Base-by-base conservation (phyloP, 2,888 invertebrate species). In the Gerris lacustris region DNA sequence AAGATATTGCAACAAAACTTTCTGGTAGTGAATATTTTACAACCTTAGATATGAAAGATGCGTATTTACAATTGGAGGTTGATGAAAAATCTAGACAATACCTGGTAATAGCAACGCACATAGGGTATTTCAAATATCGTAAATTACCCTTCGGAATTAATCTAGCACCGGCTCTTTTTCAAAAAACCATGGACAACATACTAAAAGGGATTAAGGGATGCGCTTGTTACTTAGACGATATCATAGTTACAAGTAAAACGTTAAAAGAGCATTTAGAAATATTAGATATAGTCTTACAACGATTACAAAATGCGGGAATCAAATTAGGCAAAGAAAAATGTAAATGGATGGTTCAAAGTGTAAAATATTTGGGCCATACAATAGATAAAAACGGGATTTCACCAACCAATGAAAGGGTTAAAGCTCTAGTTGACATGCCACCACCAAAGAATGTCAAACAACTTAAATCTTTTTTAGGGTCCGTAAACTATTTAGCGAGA, bases 401-500 rank as follows among this genome's bases (percentile, higher is more conserved):
- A 15, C 71, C 68, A 6, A 18, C 62, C 5, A 11, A 63, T 6
- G 64, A 68, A n/a, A 45, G 67, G 43, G 6, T 71, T 6, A 44
- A 69, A 63, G 67, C 70, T 6, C 71, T 71, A 45, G 31, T 17
- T 17, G 47, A 67, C 31, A 67, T 70, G 67, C 72, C 73, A 55
- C 63, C 31, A 44, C 71, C 72, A 6, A 45, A 55, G 17, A 45
- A 71, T 45, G 70, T 72, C 31, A 64, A 62, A 45, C 47, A 70
- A 66, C 62, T 73, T 6, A 72, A 69, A 44, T 68, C 69, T 9
- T 72, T 72, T 44, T 69, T 72, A 55, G 73, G 72, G 44, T 68
- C 67, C 17, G 68, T 73, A 31, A 73, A 73, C 66, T 73, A 70
- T 69, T 72, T 72, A 62, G 67, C 45, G 18, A 62, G 70, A 67